Evolutionary conservation across 2,888 invertebrate species (phyloP).

Genomic region (Bursaphelenchus okinawaensis): DNA sequence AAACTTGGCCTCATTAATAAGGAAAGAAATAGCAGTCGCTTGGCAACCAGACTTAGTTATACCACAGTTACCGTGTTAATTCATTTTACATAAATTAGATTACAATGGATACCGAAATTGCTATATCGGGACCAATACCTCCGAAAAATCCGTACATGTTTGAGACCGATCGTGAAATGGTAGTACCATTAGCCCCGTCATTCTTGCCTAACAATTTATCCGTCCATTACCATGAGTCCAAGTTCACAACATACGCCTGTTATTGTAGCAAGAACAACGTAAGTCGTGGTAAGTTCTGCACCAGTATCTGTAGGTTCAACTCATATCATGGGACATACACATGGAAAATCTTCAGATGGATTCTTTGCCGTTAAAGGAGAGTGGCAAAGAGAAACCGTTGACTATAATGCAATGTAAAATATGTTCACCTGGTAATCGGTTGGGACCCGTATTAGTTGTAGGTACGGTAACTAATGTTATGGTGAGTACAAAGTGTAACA

Average conservation of each 20-base stretch:
- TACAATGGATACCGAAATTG: background rate
- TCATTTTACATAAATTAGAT: background rate
- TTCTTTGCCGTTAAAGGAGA: constrained; percentile 13
- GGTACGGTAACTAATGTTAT: constrained; percentile 28
- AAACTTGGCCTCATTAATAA: too few species aligned
- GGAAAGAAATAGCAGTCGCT: background rate
- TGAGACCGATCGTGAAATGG: constrained; percentile 16
- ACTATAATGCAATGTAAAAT: constrained; percentile 35
- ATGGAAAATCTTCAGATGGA: constrained; percentile 19
- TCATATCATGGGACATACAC: constrained; percentile 15
- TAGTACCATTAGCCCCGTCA: constrained; percentile 11
- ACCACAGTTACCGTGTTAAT: background rate
- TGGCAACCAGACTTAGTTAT: background rate
- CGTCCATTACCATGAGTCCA: constrained; percentile 21
- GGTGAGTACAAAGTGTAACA: constrained; percentile 22
- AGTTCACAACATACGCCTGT: constrained; percentile 23
- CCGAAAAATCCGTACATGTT: constrained; percentile 15
- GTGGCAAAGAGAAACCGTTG: constrained; percentile 21
- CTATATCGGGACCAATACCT: constrained; percentile 1
- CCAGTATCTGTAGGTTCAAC: constrained; percentile 11
- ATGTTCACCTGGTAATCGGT: constrained; percentile 36
- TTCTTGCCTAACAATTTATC: constrained; percentile 23
- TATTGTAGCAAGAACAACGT: constrained; percentile 20
- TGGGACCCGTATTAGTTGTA: constrained; percentile 38
- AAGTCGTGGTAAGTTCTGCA: background rate